phyloP scores from a whole-genome alignment of 2,797 vertebrate genomes.

The Sebastes nivosus region DNA sequence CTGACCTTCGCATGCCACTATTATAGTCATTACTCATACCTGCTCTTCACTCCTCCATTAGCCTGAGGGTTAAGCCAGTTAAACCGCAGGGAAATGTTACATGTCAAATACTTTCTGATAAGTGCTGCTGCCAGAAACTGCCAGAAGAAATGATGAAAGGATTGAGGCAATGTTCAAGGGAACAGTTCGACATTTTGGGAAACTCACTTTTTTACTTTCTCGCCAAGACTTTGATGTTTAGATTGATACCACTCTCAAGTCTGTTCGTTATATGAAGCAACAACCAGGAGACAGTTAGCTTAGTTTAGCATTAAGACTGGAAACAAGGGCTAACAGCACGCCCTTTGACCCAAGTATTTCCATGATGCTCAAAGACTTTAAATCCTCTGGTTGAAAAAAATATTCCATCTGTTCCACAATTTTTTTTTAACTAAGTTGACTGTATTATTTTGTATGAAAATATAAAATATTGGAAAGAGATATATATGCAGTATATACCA shows the following conservation, averaged over 20 bases:
- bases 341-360: neutral
- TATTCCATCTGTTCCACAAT: neutral
- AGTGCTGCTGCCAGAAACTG: conserved; percentile 77
- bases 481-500: no score
- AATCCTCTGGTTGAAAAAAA: neutral
- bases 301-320: neutral
- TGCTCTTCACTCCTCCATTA: conserved; percentile 57
- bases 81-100: conserved; percentile 40
- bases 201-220: neutral
- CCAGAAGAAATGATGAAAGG: conserved; percentile 56
- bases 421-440: neutral
- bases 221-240: neutral
- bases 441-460: no score
- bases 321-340: neutral
- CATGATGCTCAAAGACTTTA: neutral
- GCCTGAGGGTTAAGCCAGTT: conserved; percentile 43
- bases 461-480: neutral
- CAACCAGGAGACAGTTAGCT: neutral
- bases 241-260: neutral
- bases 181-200: conserved; percentile 11
- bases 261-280: neutral
- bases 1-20: conserved; percentile 68
- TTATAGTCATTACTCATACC: conserved; percentile 48
- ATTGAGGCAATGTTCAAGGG: conserved; percentile 26
- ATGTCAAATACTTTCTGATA: conserved; percentile 43